Percentiles rank a stretch among this genome's conserved stretches.
These are phyloP conservation scores for Bombus terrestris DNA, from an alignment of 1,140 invertebrate genomes.

Conservation along the genomic window DNA sequence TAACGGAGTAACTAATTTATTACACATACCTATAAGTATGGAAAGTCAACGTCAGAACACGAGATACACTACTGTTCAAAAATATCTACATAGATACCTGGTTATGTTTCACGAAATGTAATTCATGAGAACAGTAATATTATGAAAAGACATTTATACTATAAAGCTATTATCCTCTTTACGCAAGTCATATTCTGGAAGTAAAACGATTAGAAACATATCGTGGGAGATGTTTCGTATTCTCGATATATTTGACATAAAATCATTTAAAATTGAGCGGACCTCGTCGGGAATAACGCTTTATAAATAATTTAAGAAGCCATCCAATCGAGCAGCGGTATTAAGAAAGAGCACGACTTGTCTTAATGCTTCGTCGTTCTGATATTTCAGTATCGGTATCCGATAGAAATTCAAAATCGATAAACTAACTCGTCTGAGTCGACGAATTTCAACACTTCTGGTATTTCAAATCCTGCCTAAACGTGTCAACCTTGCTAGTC, in stretches of 20 bases:
- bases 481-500: neutral
- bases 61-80: no score
- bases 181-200: no score
- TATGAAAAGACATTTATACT: no score
- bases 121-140: no score
- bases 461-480: neutral
- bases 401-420: slow-evolving; percentile 19
- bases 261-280: neutral
- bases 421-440: neutral
- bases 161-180: no score
- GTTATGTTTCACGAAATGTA: no score
- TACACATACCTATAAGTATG: no score
- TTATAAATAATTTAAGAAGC: neutral
- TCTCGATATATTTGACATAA: neutral
- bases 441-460: neutral
- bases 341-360: neutral
- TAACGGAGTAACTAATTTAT: no score
- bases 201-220: neutral
- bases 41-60: no score
- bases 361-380: neutral
- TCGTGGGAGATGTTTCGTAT: neutral
- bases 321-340: neutral
- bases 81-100: no score
- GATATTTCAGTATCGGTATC: slow-evolving; percentile 11
- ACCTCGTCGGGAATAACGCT: neutral